A percentile compares a stretch with the other conserved stretches of the same genome.
Evolutionary conservation across 2,888 invertebrate genomes (phyloP).

Genomic region (Strigamia transsilvanica): DNA sequence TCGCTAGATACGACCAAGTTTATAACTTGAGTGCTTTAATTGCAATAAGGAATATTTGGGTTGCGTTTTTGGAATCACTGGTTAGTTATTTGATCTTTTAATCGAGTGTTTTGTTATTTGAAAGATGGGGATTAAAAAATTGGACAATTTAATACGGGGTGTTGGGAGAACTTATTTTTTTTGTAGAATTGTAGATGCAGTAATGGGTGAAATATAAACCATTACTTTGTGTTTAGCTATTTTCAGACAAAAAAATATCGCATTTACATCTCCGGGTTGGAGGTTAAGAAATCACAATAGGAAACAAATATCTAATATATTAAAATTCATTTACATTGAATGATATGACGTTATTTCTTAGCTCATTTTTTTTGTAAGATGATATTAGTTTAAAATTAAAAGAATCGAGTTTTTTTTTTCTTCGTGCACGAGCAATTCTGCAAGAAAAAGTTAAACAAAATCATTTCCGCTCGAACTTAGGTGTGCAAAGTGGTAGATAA

Average conservation of each 20-base stretch:
- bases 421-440: neutral
- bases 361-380: slow-evolving; percentile 28
- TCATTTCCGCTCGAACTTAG: neutral
- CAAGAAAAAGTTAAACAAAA: neutral
- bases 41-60: neutral
- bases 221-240: slow-evolving; percentile 12
- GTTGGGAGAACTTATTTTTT: neutral
- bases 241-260: slow-evolving; percentile 38
- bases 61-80: neutral
- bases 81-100: neutral
- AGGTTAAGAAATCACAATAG: slow-evolving; percentile 45
- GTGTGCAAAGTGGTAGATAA: no score
- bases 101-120: neutral
- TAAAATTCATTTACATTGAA: slow-evolving; percentile 25
- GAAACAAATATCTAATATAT: slow-evolving; percentile 15
- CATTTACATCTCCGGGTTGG: slow-evolving; percentile 31
- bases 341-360: slow-evolving; percentile 15
- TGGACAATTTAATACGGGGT: neutral
- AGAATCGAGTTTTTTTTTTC: neutral
- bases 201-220: slow-evolving; percentile 5
- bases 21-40: slow-evolving; percentile 38
- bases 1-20: neutral
- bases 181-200: neutral
- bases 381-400: slow-evolving; percentile 4
- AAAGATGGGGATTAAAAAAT: neutral